Evolutionary conservation across 2,888 invertebrate genomes (phyloP).

Genomic region (Xestia xanthographa): DNA sequence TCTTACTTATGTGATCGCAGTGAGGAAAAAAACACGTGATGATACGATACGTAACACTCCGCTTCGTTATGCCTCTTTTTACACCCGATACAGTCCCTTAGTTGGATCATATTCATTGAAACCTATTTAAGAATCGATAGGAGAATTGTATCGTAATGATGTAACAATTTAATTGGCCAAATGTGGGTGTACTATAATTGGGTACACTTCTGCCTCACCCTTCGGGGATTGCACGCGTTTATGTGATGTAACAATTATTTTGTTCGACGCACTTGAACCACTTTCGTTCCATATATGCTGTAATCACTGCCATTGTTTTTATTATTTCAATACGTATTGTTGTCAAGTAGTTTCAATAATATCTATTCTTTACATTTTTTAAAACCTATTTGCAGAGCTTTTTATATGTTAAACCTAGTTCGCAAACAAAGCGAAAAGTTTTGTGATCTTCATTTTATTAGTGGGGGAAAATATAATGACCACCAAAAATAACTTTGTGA

Average conservation of each 20-base stretch:
- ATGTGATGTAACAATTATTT: slow-evolving; percentile 11
- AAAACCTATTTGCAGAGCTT: not conserved
- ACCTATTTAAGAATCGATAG: not conserved
- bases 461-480: no score
- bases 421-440: not conserved
- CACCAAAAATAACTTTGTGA: no score
- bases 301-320: slow-evolving; percentile 1
- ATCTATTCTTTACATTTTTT: not conserved
- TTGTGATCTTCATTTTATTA: not conserved
- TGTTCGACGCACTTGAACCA: slow-evolving; percentile 3
- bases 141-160: not conserved
- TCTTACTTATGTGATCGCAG: no score
- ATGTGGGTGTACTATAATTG: not conserved
- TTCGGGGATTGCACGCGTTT: no score
- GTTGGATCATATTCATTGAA: not conserved
- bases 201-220: not conserved
- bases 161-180: slow-evolving; percentile 1
- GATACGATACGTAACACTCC: no score
- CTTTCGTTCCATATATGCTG: not conserved
- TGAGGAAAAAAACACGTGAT: not conserved
- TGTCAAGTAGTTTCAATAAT: not conserved
- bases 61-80: not conserved
- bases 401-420: not conserved
- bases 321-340: not conserved
- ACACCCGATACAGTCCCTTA: not conserved